phyloP scores from a whole-genome alignment of 2,797 vertebrate genomes.

The Chelon auratus region DNA sequence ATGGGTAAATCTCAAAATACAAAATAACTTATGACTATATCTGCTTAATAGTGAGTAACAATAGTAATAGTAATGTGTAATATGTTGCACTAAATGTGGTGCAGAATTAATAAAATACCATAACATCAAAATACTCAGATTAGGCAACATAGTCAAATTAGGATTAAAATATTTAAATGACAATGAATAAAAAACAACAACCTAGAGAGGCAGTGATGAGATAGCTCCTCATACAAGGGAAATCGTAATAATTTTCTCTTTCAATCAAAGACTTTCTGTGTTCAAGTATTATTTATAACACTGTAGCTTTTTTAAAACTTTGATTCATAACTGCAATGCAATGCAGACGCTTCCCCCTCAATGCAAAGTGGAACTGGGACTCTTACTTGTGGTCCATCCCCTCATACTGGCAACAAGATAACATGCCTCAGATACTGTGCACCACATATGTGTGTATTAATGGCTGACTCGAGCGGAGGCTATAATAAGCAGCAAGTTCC shows the following conservation, averaged over 20 bases:
- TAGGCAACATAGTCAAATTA: too few relatives aligned
- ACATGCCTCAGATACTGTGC: conserved; percentile 70
- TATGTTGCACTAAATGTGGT: too few relatives aligned
- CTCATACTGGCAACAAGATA: conserved; percentile 58
- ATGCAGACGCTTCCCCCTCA: not conserved
- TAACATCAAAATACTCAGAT: too few relatives aligned
- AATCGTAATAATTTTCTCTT: not conserved
- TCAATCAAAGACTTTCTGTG: not conserved
- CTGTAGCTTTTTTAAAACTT: not conserved
- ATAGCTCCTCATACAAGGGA: not conserved
- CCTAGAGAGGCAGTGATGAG: too few relatives aligned
- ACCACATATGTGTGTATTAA: conserved; percentile 71
- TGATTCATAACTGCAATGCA: conserved; percentile 10
- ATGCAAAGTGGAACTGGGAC: conserved; percentile 32
- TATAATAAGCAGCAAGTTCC: conserved; percentile 82
- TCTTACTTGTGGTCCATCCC: conserved; percentile 20
- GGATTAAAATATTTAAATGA: not conserved
- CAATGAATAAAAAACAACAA: not conserved
- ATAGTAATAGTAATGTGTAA: too few relatives aligned
- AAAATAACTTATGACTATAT: too few relatives aligned
- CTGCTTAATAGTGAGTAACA: too few relatives aligned
- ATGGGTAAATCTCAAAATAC: too few relatives aligned
- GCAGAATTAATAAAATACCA: too few relatives aligned
- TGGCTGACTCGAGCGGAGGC: conserved; percentile 77
- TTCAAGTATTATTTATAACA: not conserved